Percentiles rank a stretch among this genome's conserved stretches.
phyloP scores from a whole-genome alignment of 1,140 invertebrate species.

The Diabrotica undecimpunctata region DNA sequence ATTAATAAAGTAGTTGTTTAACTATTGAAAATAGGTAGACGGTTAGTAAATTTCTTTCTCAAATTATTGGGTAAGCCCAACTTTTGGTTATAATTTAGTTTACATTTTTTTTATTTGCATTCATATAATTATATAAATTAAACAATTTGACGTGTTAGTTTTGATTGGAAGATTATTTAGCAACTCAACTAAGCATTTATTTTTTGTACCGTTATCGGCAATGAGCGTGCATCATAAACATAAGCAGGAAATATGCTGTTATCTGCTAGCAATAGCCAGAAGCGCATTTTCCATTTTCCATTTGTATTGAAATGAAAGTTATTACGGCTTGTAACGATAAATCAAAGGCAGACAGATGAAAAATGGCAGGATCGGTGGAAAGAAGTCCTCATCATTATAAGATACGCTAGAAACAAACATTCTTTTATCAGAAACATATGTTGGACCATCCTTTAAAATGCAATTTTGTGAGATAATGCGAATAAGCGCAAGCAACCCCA shows the following conservation, averaged over 20 bases:
- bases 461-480: constrained; percentile 45
- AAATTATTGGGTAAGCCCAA: too few relatives aligned
- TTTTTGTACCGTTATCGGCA: too few relatives aligned
- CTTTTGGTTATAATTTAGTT: too few relatives aligned
- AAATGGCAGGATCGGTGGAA: constrained; percentile 15
- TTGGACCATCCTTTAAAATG: constrained; percentile 43
- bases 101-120: too few relatives aligned
- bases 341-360: constrained; percentile 7
- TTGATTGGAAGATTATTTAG: too few relatives aligned
- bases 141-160: too few relatives aligned
- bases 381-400: constrained; percentile 23
- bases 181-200: too few relatives aligned
- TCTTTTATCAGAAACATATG: constrained; percentile 46
- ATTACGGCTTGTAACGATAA: constrained; percentile 14
- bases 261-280: neutral
- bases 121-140: too few relatives aligned
- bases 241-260: neutral
- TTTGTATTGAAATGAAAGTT: constrained; percentile 6
- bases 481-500: constrained; percentile 31
- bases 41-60: too few relatives aligned
- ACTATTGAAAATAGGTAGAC: too few relatives aligned
- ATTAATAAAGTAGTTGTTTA: too few relatives aligned
- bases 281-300: neutral
- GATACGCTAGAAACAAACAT: constrained; percentile 31
- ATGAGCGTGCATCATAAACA: too few relatives aligned